phyloP scores from a whole-genome alignment of 2,113 vertebrate genomes.

The Trachemys scripta region DNA sequence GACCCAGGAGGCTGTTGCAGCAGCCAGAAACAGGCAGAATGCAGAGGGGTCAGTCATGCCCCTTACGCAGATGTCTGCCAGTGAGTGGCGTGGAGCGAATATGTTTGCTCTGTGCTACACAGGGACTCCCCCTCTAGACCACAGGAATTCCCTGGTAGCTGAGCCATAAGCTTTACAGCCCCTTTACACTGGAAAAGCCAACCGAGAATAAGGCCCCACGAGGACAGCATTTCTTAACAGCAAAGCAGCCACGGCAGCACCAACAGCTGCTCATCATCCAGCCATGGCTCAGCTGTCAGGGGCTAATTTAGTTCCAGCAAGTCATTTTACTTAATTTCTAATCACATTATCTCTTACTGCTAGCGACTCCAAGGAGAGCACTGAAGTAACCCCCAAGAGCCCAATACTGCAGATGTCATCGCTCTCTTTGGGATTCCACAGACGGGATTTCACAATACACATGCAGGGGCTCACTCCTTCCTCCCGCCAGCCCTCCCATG shows the following conservation, averaged over 20 bases:
- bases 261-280: background rate
- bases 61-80: background rate
- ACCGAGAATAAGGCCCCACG: background rate
- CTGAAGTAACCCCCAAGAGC: background rate
- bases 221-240: accelerated
- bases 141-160: accelerated
- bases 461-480: background rate
- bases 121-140: background rate
- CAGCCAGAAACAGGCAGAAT: background rate
- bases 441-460: background rate
- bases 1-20: background rate
- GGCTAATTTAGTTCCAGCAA: background rate
- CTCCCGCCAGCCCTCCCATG: background rate
- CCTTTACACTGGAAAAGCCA: background rate
- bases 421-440: background rate
- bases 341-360: background rate
- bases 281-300: background rate
- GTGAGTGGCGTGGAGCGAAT: accelerated
- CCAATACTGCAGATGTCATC: background rate
- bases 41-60: background rate
- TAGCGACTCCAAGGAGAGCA: background rate
- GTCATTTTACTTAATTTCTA: background rate
- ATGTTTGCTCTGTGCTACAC: background rate
- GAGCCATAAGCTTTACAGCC: background rate
- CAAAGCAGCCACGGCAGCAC: accelerated